Base-by-base conservation (phyloP, 2,113 vertebrate genomes). In the Pseudorectes ferrugineus region DNA sequence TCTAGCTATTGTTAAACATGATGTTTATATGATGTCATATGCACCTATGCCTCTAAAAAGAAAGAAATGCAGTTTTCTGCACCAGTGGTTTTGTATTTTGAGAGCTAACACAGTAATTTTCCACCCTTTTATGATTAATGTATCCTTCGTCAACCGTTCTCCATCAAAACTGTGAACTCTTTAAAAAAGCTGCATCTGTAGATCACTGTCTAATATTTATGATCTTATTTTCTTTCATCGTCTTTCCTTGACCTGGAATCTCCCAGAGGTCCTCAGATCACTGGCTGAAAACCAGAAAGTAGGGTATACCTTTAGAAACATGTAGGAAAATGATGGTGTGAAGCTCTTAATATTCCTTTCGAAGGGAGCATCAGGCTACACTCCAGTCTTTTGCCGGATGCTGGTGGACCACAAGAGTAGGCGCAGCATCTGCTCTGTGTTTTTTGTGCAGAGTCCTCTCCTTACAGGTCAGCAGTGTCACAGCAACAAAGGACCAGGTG, bases 1-100 rank as follows among this genome's bases (percentile, higher is more conserved):
- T 65, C 72, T 74, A 92, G 88, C 70, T 93, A 74, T 96, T 89
- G 91, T 82, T 85, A 85, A 88, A 91, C 54, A 26, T 75, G 49
- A 65, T 82, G 67, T 88, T 93, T 93, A 65, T 93, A 67, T 92
- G 88, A 80, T 63, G 57, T 94, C 78, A 77, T 67, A 57, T 2
- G 28, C 85, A 86, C 35, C 83, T 89, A 61, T 58, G 62, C 36
- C 57, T 89, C 49, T 66, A 45, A 45, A 82, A 84, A 87, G 80
- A 52, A 92, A 81, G 25, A 89, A 93, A 85, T 58, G 58, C 11
- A 7, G 25, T 89, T 85, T 89, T 95, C 84, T 73, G 46, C 67
- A 92, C 35, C 81, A 80, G 7, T 55, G 74, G 58, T 73, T 58
- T 92, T 88, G 24, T 62, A 42, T 74, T 94, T 95, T 77, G 54